Base-by-base conservation (phyloP, 2,113 vertebrate species). In the Anseranas semipalmata region DNA sequence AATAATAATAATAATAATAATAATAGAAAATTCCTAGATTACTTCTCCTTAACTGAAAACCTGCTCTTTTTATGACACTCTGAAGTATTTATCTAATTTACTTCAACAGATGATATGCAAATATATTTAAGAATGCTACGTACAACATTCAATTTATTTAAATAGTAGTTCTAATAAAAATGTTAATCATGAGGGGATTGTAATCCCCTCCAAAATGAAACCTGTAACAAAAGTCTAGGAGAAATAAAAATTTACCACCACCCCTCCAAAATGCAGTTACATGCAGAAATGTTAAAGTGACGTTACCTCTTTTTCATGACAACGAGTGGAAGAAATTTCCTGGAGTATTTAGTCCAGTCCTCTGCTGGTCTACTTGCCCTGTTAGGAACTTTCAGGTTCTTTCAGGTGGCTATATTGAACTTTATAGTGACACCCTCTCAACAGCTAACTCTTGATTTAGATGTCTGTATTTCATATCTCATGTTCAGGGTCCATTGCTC, bases 251-350 rank as follows among this genome's bases (percentile, higher is more conserved):
- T 35, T 80, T 66, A 35, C 5, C 65, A 58, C 3, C 17, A 56
- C 17, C 12, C 8, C 0, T 0, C 10, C 59, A 50, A 74, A 52
- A 27, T 52, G 0, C 32, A 43, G 56, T 9, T 85, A 1, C 7
- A 30, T 52, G 21, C 4, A 85, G 33, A 67, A 87, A 39, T 46
- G 15, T 56, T 43, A 33, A 77, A 60, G 13, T 24, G 16, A 71
- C 62, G 82, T 62, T 68, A 8, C 46, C 25, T 10, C 37, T 67
- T 71, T 80, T 62, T 56, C 14, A 2, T 33, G 56, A 10, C 11
- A 72, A 17, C 41, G 30, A 58, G 24, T 39, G 39, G 35, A 70
- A 66, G 15, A 88, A 62, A 62, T 76, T 20, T 76, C 9, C 19
- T 53, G n/a, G 21, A 73, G 4, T 10, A 55, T 43, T 24, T 21